Evolutionary conservation across 2,888 invertebrate species (phyloP).

Genomic region (Hylaea fasciaria): DNA sequence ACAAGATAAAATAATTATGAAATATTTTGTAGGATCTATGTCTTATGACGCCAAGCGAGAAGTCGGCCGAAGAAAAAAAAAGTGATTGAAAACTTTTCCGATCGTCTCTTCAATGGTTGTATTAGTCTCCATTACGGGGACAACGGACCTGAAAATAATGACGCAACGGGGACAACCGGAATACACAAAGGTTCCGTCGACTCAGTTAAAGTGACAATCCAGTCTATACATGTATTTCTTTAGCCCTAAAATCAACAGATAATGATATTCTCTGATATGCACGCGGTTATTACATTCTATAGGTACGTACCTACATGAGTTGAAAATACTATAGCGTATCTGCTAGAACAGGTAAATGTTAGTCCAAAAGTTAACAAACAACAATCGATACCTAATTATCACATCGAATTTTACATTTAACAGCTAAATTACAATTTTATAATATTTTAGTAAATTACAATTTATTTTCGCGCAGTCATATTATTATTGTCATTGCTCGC

Average conservation of each 20-base stretch:
- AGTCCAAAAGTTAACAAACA: conserved; percentile 55
- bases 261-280: conserved; percentile 28
- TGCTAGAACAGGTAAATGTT: conserved; percentile 25
- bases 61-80: too few species aligned
- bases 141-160: too few species aligned
- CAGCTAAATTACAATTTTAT: conserved; percentile 26
- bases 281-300: background rate
- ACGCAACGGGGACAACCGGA: too few species aligned
- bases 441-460: background rate
- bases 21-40: too few species aligned
- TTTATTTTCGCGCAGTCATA: background rate
- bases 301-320: background rate
- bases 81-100: too few species aligned
- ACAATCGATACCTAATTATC: conserved; percentile 52
- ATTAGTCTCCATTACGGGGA: too few species aligned
- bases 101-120: too few species aligned
- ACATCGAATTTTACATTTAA: conserved; percentile 56
- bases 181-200: too few species aligned
- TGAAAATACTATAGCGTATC: conserved; percentile 8
- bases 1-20: too few species aligned
- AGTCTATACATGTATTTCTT: background rate
- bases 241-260: background rate
- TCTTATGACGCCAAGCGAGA: too few species aligned
- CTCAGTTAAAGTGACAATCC: too few species aligned
- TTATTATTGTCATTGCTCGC: conserved; percentile 17